A percentile compares a stretch with the other conserved stretches of the same genome.
Conservation (phyloP, 1,140 invertebrate genomes). For the Diorhabda elongata region DNA sequence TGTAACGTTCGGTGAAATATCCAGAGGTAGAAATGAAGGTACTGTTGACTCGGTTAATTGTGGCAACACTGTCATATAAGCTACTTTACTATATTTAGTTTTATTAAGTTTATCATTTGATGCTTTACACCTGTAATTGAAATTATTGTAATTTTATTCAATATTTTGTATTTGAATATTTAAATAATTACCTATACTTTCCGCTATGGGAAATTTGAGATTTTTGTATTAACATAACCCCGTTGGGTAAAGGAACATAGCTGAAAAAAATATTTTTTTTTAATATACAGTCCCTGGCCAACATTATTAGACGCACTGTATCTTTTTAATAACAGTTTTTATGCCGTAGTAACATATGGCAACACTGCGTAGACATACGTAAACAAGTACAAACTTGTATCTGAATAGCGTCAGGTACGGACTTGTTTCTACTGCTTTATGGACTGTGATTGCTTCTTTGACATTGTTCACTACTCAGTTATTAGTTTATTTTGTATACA, state of each 20-base stretch:
- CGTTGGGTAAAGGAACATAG: conserved; percentile 46
- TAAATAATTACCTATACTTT: conserved; percentile 37
- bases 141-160: background rate
- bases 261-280: conserved; percentile 29
- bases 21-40: conserved; percentile 35
- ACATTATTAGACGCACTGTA: no score
- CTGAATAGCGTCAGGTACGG: no score
- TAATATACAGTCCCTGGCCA: background rate
- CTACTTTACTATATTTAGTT: conserved; percentile 34
- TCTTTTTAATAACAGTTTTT: no score
- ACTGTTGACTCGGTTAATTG: conserved; percentile 12
- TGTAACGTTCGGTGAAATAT: conserved; percentile 29
- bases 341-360: no score
- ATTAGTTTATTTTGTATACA: no score
- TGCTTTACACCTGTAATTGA: conserved; percentile 39
- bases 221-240: conserved; percentile 41
- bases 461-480: no score
- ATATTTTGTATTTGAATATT: background rate
- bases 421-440: no score
- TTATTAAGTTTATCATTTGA: conserved; percentile 40
- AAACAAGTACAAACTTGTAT: no score
- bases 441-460: no score
- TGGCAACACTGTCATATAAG: conserved; percentile 29
- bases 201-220: conserved; percentile 38
- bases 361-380: no score